Base-by-base conservation (phyloP, 1,140 invertebrate genomes). In the Himalopsyche phryganea region DNA sequence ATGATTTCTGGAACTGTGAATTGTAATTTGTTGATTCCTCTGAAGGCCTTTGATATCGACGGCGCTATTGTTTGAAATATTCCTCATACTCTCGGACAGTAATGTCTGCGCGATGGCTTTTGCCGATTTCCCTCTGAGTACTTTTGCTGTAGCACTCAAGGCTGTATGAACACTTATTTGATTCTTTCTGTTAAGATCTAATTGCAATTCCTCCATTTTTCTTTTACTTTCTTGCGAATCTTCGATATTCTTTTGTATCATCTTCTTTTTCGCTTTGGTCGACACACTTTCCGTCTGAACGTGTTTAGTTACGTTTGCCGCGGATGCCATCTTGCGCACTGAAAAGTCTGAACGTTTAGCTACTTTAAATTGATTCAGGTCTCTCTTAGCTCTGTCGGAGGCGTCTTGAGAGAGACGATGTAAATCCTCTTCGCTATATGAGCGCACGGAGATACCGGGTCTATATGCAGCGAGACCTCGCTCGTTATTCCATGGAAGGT, bases 401-500 rank as follows among this genome's bases (percentile, higher is more conserved):
- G 84, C 81, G 64, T 82, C 79, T 54, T 80, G 71, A 7, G 86
- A 84, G 65, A 87, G 75, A 60, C 77, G 79, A 11, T 80, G 66
- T 6, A 89, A 72, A 66, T 89, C 86, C 59, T 81, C 75, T 46
- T 80, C 77, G 14, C 80, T 81, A 61, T 89, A 89, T 1, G 80
- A 74, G 51, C 75, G 68, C 18, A 87, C 74, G 13, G 76, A 67
- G 44, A 80, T 81, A 58, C 80, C 76, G 58, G 77, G 73, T 58
- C 79, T 74, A 64, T 81, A 86, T 64, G 82, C 79, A 48, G 81
- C 74, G 50, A 86, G 70, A 1, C 81, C 84, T 58, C 84, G 77
- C 66, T 89, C 86, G 66, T 89, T 86, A 1, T 82, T 81, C 85
- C 84, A 89, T 6, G 88, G 88, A 52, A 91, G 74, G 69, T 85